phyloP scores from a whole-genome alignment of 2,888 invertebrate genomes.

The Rutpela maculata region DNA sequence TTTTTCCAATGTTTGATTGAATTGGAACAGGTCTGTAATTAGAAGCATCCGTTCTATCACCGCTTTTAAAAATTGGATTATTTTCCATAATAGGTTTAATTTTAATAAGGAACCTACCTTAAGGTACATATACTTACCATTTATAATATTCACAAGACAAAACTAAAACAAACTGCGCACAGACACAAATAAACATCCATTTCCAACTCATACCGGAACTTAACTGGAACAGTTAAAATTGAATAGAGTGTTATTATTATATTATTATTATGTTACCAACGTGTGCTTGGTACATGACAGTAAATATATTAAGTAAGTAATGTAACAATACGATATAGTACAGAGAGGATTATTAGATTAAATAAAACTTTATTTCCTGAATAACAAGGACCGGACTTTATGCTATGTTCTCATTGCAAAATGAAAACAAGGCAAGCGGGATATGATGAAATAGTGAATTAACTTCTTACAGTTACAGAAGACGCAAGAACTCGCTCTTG shows the following conservation, averaged over 20 bases:
- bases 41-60: too few relatives aligned
- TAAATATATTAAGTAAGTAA: slow-evolving; percentile 25
- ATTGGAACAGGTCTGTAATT: too few relatives aligned
- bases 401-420: too few relatives aligned
- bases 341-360: slow-evolving; percentile 3
- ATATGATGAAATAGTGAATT: too few relatives aligned
- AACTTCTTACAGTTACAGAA: too few relatives aligned
- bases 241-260: slow-evolving; percentile 10
- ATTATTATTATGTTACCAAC: slow-evolving; percentile 3
- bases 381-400: neutral
- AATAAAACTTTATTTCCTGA: slow-evolving; percentile 1
- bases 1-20: too few relatives aligned
- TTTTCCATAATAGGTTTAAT: too few relatives aligned
- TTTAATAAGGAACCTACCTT: too few relatives aligned
- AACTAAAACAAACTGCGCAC: slow-evolving; percentile 29
- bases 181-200: slow-evolving; percentile 34
- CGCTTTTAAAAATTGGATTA: too few relatives aligned
- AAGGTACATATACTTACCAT: slow-evolving; percentile 42
- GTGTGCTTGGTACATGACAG: slow-evolving; percentile 24
- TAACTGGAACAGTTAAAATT: slow-evolving; percentile 20
- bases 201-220: slow-evolving; percentile 40
- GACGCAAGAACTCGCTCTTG: too few relatives aligned
- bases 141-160: slow-evolving; percentile 45
- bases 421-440: too few relatives aligned
- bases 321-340: neutral